Evolutionary conservation across 2,888 invertebrate genomes (phyloP).

Genomic region (Aquatica leii): DNA sequence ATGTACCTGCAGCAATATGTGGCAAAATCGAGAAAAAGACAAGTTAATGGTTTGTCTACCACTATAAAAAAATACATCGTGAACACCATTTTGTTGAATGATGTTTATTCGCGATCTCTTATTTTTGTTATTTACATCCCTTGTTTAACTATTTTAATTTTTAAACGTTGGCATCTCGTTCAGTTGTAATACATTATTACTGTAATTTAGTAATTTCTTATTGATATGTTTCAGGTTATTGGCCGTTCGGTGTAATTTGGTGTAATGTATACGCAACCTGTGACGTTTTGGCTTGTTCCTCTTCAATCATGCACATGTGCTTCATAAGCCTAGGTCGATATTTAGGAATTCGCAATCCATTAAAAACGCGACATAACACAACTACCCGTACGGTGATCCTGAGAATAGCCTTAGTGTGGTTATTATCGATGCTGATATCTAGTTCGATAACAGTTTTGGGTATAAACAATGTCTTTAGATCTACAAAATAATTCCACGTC

Average conservation of each 20-base stretch:
- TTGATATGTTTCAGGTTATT: conserved; percentile 85
- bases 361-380: conserved; percentile 84
- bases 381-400: conserved; percentile 84
- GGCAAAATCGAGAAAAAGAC: too few relatives aligned
- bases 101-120: too few relatives aligned
- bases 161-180: too few relatives aligned
- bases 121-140: too few relatives aligned
- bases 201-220: too few relatives aligned
- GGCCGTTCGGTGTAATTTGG: conserved; percentile 93
- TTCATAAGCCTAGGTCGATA: conserved; percentile 90
- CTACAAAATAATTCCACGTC: not conserved
- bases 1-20: too few relatives aligned
- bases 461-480: conserved; percentile 64
- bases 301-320: conserved; percentile 96
- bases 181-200: too few relatives aligned
- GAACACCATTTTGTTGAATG: too few relatives aligned
- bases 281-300: conserved; percentile 94
- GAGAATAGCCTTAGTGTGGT: conserved; percentile 93
- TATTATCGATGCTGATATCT: conserved; percentile 87
- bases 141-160: too few relatives aligned
- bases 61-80: too few relatives aligned
- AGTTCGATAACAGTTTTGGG: conserved; percentile 86
- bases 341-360: conserved; percentile 87
- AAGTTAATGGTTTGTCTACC: too few relatives aligned
- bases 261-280: conserved; percentile 95